Percentiles rank a stretch among this genome's conserved stretches.
phyloP scores from a whole-genome alignment of 1,140 invertebrate genomes.

The Probaryconus sp. region DNA sequence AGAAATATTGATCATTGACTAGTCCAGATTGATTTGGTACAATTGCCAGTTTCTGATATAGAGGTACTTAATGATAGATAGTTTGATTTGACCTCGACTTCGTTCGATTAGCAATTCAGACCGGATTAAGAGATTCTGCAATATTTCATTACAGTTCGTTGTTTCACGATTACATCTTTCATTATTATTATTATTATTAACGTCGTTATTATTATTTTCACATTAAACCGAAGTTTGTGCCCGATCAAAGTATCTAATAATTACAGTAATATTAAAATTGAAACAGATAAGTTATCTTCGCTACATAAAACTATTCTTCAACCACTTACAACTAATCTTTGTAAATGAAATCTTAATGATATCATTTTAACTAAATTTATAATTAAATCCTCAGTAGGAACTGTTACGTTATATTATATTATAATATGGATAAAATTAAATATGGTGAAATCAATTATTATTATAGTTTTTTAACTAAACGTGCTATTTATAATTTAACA shows the following conservation, averaged over 20 bases:
- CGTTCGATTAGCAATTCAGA: slow-evolving; percentile 49
- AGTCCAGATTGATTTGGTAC: slow-evolving; percentile 27
- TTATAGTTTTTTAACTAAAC: too few species aligned
- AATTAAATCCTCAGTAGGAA: too few species aligned
- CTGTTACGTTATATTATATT: too few species aligned
- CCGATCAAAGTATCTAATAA: slow-evolving; percentile 12
- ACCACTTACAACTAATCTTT: too few species aligned
- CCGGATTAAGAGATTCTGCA: slow-evolving; percentile 52
- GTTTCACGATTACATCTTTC: not conserved
- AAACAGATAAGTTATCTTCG: too few species aligned
- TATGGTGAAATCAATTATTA: too few species aligned
- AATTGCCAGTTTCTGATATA: slow-evolving; percentile 42
- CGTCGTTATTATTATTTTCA: slow-evolving; percentile 8
- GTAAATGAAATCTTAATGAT: too few species aligned
- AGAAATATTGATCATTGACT: slow-evolving; percentile 11
- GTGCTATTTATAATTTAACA: too few species aligned
- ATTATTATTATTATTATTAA: slow-evolving; percentile 13
- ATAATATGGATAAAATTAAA: too few species aligned
- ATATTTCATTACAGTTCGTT: slow-evolving; percentile 41
- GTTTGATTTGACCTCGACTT: slow-evolving; percentile 37
- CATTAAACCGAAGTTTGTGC: slow-evolving; percentile 17
- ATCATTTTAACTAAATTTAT: too few species aligned
- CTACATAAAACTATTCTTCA: too few species aligned
- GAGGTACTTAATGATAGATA: slow-evolving; percentile 53
- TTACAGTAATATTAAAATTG: too few species aligned